Evolutionary conservation across 2,888 invertebrate genomes (phyloP), one percentile per base, ranked within the genome.

Genomic region (Heliconius erato): DNA sequence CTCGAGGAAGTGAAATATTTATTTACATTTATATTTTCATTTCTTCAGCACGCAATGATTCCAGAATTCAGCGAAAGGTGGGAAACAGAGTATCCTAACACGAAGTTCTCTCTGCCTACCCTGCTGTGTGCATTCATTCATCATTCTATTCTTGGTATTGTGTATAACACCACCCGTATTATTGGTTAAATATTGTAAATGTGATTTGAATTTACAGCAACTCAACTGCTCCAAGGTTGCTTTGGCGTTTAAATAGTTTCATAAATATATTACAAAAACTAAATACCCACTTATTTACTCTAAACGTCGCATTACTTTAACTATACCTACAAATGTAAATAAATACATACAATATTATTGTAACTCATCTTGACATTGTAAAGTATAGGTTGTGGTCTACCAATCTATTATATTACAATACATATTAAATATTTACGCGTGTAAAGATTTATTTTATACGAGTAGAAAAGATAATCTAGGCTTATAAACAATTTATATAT

Each of bases 381-480:
- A 82, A n/a, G 65, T 68, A 80, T 77, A 80, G 82, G 71, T 74
- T 81, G 84, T 79, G 84, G 84, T 83, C 69, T 63, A 82, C 83
- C 84, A 81, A 79, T 81, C 63, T 54, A 49, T 74, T 81, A 83
- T 67, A 49, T 68, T 78, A 78, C 78, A 78, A 72, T 72, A 26
- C 49, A 49, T 72, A 72, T 72, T 49, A 72, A 44, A 72, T 72
- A 16, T 49, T 72, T 26, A 49, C 16, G 44, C 71, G 14, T 71
- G n/a, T 71, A 40, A 71, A n/a, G 44, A 44, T 72, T 40, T 72
- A 26, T 49, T 26, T 26, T 35, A 35, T 69, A 35, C 23, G 19
- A 69, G 3, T 16, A 67, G 1, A 67, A 32, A 32, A 14, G 2
- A 67, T 67, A 32, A 67, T 67, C 19, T 28, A 28, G 16, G 28